phyloP scores from a whole-genome alignment of 2,888 invertebrate species.

The Ceriagrion tenellum region DNA sequence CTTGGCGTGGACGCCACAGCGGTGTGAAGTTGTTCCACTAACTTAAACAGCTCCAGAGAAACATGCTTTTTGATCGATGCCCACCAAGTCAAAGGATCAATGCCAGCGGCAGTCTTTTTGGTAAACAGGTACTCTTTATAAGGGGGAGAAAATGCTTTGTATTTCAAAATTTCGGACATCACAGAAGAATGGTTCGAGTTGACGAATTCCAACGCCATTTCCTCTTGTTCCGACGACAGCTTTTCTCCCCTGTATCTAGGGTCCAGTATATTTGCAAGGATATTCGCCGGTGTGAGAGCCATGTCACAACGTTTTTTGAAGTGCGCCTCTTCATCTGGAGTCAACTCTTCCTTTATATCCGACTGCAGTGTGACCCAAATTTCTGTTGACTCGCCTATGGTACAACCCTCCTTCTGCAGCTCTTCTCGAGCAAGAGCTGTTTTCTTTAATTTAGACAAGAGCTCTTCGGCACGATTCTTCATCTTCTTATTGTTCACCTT shows the following conservation, averaged over 20 bases:
- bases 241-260: conserved; percentile 7
- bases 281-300: conserved; percentile 19
- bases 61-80: conserved; percentile 6
- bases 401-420: conserved; percentile 28
- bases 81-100: conserved; percentile 49
- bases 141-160: conserved; percentile 25
- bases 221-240: neutral
- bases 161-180: conserved; percentile 46
- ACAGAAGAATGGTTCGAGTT: neutral
- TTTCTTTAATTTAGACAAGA: conserved; percentile 14
- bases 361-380: conserved; percentile 12
- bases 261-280: conserved; percentile 42
- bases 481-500: conserved; percentile 13
- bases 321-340: neutral
- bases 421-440: neutral
- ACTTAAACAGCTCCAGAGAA: neutral
- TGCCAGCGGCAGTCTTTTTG: neutral
- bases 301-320: conserved; percentile 41
- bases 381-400: neutral
- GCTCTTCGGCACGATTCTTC: neutral
- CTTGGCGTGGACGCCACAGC: neutral
- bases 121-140: conserved; percentile 16
- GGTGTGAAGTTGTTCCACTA: conserved; percentile 46
- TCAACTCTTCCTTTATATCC: neutral
- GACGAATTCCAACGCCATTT: conserved; percentile 20